Evolutionary conservation across 1,140 invertebrate genomes (phyloP).

Genomic region (Potamilus streckersoni): DNA sequence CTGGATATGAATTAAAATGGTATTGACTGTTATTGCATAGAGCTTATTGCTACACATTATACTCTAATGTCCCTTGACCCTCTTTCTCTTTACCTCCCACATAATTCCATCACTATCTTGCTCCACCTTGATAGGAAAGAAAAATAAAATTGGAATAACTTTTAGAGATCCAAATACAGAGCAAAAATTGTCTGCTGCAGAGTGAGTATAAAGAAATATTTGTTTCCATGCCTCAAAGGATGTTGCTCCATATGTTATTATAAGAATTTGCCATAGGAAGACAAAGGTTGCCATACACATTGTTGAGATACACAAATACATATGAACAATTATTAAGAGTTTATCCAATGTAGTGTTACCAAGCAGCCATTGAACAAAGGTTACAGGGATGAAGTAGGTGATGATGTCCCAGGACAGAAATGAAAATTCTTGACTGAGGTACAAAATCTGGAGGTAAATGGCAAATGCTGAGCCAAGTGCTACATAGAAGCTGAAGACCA

Average conservation of each 20-base stretch:
- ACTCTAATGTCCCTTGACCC: slow-evolving; percentile 17
- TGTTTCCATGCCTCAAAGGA: slow-evolving; percentile 41
- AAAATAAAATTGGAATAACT: slow-evolving; percentile 31
- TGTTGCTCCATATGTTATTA: slow-evolving; percentile 43
- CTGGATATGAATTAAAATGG: too few relatives aligned
- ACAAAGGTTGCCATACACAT: slow-evolving; percentile 27
- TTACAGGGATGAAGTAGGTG: slow-evolving; percentile 38
- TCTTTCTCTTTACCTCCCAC: slow-evolving; percentile 34
- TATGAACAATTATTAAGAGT: slow-evolving; percentile 30
- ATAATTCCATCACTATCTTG: slow-evolving; percentile 36
- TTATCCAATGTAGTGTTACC: slow-evolving; percentile 34
- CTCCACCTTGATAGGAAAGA: slow-evolving; percentile 34
- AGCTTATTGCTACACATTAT: too few relatives aligned
- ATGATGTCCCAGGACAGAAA: slow-evolving; percentile 18
- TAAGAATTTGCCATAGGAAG: slow-evolving; percentile 40
- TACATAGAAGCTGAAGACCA: slow-evolving; percentile 46
- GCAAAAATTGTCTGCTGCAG: slow-evolving; percentile 31
- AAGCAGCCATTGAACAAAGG: slow-evolving; percentile 33
- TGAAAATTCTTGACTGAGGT: slow-evolving; percentile 35
- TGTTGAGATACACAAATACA: slow-evolving; percentile 27
- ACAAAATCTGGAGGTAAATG: slow-evolving; percentile 40
- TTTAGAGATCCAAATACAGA: slow-evolving; percentile 47
- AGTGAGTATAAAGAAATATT: slow-evolving; percentile 29
- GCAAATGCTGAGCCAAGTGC: slow-evolving; percentile 28
- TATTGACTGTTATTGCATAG: too few relatives aligned